Percentiles rank a stretch among this genome's conserved stretches.
Conservation (phyloP, 2,888 invertebrate species). For the Oxyteleia sp. region DNA sequence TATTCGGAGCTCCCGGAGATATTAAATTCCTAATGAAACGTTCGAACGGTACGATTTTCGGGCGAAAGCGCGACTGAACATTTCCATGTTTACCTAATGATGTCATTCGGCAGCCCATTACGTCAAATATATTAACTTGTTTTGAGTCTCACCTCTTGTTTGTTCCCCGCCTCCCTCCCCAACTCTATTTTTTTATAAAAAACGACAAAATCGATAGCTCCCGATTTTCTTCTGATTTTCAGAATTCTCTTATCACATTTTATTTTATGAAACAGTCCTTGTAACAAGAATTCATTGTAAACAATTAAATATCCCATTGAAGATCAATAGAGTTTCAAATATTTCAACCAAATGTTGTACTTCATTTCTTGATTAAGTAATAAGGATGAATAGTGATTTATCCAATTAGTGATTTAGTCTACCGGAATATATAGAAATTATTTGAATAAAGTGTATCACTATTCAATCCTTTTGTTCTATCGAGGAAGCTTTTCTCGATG, state of each 20-base stretch:
- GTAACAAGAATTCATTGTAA: too few relatives aligned
- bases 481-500: too few relatives aligned
- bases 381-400: too few relatives aligned
- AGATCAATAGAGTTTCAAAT: too few relatives aligned
- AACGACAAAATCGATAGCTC: conserved; percentile 38
- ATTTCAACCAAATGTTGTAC: too few relatives aligned
- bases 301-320: too few relatives aligned
- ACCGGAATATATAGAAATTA: too few relatives aligned
- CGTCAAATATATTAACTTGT: conserved; percentile 51
- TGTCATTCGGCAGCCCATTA: conserved; percentile 54
- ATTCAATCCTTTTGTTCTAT: too few relatives aligned
- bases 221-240: conserved; percentile 29
- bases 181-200: conserved; percentile 46
- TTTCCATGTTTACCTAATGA: conserved; percentile 54
- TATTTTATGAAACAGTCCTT: conserved; percentile 41
- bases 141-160: conserved; percentile 34
- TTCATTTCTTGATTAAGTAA: too few relatives aligned
- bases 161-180: too few relatives aligned
- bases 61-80: conserved; percentile 38
- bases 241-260: conserved; percentile 25
- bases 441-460: too few relatives aligned
- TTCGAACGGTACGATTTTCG: conserved; percentile 59
- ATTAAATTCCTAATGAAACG: conserved; percentile 70
- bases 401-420: too few relatives aligned
- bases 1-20: conserved; percentile 49